Percentiles rank a stretch among this genome's conserved stretches.
phyloP scores from a whole-genome alignment of 30 jellyfish, hydroid and myxozoan species.

The Turritopsis dohrnii region DNA sequence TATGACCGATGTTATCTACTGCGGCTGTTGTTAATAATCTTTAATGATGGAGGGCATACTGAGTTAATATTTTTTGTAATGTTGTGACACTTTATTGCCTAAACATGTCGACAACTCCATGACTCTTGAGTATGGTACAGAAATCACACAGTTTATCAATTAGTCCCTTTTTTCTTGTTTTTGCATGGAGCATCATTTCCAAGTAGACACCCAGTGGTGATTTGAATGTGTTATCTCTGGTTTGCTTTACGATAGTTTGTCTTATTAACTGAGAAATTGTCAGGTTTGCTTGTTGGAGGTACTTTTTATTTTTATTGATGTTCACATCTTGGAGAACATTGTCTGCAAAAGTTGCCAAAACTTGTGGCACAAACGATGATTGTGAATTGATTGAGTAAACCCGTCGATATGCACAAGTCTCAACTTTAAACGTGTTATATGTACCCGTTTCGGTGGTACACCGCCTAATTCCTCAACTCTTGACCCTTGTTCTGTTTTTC shows the following conservation, averaged over 20 bases:
- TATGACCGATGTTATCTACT: conserved; percentile 42
- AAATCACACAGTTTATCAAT: neutral
- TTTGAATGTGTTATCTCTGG: neutral
- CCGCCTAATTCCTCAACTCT: no score
- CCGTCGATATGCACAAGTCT: no score
- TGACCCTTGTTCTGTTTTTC: no score
- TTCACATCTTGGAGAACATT: no score
- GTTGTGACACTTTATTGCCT: no score
- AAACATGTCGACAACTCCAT: neutral
- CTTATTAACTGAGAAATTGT: neutral
- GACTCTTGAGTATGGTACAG: neutral
- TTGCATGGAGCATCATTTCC: neutral
- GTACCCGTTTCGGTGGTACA: no score
- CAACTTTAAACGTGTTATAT: no score
- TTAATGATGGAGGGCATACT: conserved; percentile 43
- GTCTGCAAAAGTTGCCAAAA: no score
- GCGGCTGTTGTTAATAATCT: conserved; percentile 52
- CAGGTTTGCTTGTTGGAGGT: neutral
- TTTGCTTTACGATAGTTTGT: neutral
- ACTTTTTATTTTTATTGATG: neutral
- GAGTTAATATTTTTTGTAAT: no score
- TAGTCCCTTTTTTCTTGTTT: neutral
- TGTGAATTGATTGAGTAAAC: no score
- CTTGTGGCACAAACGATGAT: no score
- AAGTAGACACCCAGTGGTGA: neutral